Evolutionary conservation across 2,888 invertebrate genomes (phyloP).

Genomic region (Pterostichus niger): DNA sequence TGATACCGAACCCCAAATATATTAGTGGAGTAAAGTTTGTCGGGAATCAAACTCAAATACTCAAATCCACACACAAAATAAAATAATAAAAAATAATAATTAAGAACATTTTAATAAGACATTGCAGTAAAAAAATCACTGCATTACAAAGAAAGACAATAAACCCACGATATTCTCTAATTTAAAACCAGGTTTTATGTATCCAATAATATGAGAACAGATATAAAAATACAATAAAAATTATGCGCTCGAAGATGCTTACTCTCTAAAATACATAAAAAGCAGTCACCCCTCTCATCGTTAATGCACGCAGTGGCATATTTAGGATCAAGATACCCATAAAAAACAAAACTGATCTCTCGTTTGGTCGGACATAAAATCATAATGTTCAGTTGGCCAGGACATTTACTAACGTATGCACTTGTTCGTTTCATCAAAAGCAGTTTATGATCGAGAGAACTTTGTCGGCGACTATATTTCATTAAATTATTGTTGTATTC

Average conservation of each 20-base stretch:
- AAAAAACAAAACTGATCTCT: constrained; percentile 64
- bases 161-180: constrained; percentile 58
- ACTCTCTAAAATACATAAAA: constrained; percentile 47
- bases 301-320: constrained; percentile 61
- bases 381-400: constrained; percentile 55
- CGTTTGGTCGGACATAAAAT: constrained; percentile 61
- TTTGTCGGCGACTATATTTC: constrained; percentile 43
- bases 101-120: neutral
- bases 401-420: constrained; percentile 43
- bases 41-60: too few species aligned
- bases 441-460: constrained; percentile 31
- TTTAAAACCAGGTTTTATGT: constrained; percentile 58
- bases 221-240: constrained; percentile 65
- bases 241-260: constrained; percentile 43
- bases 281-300: constrained; percentile 29
- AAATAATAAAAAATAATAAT: too few species aligned
- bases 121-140: neutral
- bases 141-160: constrained; percentile 52
- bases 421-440: constrained; percentile 31
- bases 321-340: constrained; percentile 60
- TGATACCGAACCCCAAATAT: too few species aligned
- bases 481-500: constrained; percentile 38
- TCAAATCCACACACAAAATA: too few species aligned
- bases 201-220: constrained; percentile 48
- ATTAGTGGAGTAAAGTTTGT: too few species aligned